Conservation (phyloP, 92 coral and sea anemone species). For the Scolanthus callimorphus region DNA sequence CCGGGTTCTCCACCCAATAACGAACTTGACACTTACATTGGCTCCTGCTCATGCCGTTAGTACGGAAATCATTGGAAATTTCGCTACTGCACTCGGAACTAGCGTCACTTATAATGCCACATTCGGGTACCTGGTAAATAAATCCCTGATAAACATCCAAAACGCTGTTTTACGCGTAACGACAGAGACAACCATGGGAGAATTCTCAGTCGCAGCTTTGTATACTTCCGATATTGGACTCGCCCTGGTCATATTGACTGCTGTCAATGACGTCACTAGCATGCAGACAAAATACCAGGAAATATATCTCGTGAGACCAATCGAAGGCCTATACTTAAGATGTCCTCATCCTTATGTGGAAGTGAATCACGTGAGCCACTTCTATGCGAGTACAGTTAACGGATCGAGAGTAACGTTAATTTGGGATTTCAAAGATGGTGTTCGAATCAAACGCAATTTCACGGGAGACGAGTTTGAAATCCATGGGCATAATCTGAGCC, state of each 20-base stretch:
- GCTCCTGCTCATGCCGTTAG: constrained; percentile 48
- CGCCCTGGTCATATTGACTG: constrained; percentile 34
- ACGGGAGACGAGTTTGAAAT: constrained; percentile 33
- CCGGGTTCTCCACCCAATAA: constrained; percentile 58
- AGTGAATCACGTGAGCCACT: constrained; percentile 28
- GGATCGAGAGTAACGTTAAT: constrained; percentile 70
- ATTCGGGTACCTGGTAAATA: constrained; percentile 21
- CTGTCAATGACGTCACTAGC: constrained; percentile 55
- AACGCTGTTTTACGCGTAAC: constrained; percentile 9
- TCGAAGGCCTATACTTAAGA: constrained; percentile 20
- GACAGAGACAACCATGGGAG: constrained; percentile 23
- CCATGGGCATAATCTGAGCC: constrained; percentile 10
- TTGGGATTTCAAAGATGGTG: constrained; percentile 63
- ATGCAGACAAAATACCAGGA: constrained; percentile 3
- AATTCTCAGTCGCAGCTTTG: background rate
- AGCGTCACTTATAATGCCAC: constrained; percentile 52
- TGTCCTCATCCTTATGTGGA: constrained; percentile 27
- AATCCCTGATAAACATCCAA: background rate
- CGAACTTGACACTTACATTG: constrained; percentile 15
- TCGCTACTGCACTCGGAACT: constrained; percentile 48
- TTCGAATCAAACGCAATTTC: constrained; percentile 8
- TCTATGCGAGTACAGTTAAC: constrained; percentile 26
- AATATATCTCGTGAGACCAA: constrained; percentile 50
- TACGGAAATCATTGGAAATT: constrained; percentile 16
- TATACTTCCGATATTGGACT: constrained; percentile 45